These are phyloP conservation scores for Amblyopsis hoosieri DNA, from an alignment of 2,797 vertebrate genomes.

Conservation along the genomic window DNA sequence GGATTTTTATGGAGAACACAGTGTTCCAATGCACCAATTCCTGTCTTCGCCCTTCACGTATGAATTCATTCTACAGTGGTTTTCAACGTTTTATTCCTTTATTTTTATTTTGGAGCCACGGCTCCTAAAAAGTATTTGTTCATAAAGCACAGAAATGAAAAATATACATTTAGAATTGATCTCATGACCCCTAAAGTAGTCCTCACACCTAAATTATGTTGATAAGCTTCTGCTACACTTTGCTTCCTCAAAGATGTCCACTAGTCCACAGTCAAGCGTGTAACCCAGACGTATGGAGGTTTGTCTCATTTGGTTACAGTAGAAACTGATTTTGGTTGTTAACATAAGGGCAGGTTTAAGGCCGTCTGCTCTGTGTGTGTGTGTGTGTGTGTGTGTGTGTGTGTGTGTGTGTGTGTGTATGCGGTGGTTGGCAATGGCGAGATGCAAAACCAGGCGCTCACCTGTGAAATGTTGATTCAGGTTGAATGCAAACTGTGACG, in stretches of 20 bases:
- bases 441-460: conserved; percentile 83
- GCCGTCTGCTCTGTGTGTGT: conserved; percentile 32
- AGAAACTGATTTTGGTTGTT: conserved; percentile 80
- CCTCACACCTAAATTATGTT: no score
- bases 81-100: no score
- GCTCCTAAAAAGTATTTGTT: no score
- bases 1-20: conserved; percentile 72
- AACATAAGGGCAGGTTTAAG: conserved; percentile 63
- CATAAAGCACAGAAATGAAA: no score
- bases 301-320: conserved; percentile 77
- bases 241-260: conserved; percentile 70
- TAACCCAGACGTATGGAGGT: conserved; percentile 77
- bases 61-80: conserved; percentile 41
- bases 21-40: conserved; percentile 60
- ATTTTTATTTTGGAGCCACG: no score
- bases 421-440: conserved; percentile 59
- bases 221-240: conserved; percentile 37
- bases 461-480: conserved; percentile 82
- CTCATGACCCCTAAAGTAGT: no score
- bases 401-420: conserved; percentile 40
- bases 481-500: conserved; percentile 80
- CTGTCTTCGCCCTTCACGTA: conserved; percentile 39
- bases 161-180: no score
- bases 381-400: conserved; percentile 43
- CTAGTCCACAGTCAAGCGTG: conserved; percentile 84